Conservation (phyloP, 2,797 vertebrate genomes). For the Okamejei kenojei region DNA sequence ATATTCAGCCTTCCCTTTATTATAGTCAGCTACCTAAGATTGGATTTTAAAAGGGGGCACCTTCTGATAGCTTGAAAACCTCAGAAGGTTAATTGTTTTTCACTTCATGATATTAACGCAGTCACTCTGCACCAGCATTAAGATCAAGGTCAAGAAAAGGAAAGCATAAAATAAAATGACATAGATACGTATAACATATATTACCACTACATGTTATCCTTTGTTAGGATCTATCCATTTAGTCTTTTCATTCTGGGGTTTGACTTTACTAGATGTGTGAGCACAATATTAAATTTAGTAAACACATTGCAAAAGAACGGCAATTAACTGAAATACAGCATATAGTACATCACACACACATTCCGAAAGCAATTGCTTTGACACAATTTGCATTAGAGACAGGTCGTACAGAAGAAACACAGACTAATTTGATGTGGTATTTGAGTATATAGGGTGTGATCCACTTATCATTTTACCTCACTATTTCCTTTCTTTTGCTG, state of each 20-base stretch:
- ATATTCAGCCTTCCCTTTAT: background rate
- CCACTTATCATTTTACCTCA: background rate
- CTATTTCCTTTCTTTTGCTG: background rate
- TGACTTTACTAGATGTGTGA: background rate
- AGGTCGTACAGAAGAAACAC: background rate
- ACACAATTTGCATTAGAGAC: background rate
- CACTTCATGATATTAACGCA: background rate
- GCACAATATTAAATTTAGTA: background rate
- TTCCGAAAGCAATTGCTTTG: background rate
- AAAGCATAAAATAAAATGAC: background rate
- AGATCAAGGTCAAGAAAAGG: background rate
- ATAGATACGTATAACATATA: background rate
- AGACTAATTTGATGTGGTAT: background rate
- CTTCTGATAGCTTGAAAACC: background rate
- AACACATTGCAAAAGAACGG: background rate
- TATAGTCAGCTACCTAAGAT: no score
- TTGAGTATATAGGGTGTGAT: background rate
- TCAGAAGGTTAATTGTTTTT: slow-evolving; percentile 15
- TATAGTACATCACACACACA: background rate
- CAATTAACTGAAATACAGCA: background rate
- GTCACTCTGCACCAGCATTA: background rate
- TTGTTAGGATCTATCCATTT: background rate
- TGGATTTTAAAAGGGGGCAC: background rate
- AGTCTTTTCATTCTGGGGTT: background rate
- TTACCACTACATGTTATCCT: background rate